Percentiles rank a stretch among this genome's conserved stretches.
phyloP scores from a whole-genome alignment of 2,113 vertebrate genomes.

The Poeciliopsis prolifica region DNA sequence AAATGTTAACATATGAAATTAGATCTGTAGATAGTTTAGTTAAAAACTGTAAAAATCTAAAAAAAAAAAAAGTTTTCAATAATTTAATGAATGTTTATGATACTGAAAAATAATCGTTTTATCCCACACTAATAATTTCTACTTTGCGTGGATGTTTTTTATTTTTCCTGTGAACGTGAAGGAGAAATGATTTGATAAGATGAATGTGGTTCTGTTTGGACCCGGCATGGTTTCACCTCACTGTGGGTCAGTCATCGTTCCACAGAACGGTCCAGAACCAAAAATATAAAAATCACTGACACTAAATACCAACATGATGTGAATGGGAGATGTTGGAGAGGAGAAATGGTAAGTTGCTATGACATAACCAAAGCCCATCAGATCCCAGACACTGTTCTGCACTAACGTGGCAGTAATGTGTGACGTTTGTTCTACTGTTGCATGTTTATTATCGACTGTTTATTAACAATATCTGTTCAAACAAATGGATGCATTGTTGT shows the following conservation, averaged over 20 bases:
- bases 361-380: neutral
- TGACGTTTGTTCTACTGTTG: conserved; percentile 41
- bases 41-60: too few relatives aligned
- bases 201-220: conserved; percentile 11
- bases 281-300: neutral
- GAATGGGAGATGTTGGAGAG: neutral
- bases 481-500: conserved; percentile 18
- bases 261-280: conserved; percentile 28
- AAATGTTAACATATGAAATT: too few relatives aligned
- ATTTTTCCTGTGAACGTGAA: neutral
- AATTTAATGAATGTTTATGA: too few relatives aligned
- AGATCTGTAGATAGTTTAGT: too few relatives aligned
- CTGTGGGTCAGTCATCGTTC: neutral
- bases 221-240: conserved; percentile 44
- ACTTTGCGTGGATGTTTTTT: neutral
- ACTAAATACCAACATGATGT: conserved; percentile 6
- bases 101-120: too few relatives aligned
- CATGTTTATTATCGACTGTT: conserved; percentile 46
- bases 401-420: conserved; percentile 28
- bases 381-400: neutral
- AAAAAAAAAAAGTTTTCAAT: too few relatives aligned
- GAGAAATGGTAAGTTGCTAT: conserved; percentile 51
- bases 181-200: conserved; percentile 5
- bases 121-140: too few relatives aligned
- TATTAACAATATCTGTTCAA: conserved; percentile 23